A percentile compares a stretch with the other conserved stretches of the same genome.
Evolutionary conservation across 2,113 vertebrate species (phyloP).

Genomic region (Alouatta palliata): DNA sequence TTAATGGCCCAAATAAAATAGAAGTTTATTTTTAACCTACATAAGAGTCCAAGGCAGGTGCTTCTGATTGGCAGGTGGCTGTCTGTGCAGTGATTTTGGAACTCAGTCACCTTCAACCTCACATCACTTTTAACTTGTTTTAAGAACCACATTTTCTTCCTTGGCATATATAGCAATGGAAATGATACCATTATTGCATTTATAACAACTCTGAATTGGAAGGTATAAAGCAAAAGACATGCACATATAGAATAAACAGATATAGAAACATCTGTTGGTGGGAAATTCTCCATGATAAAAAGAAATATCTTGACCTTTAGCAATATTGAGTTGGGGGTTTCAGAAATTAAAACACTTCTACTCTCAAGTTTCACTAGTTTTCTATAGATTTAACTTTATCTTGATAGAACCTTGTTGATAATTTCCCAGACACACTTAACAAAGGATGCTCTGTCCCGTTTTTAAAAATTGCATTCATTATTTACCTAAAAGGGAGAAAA

Average conservation of each 20-base stretch:
- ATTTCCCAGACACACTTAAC: not conserved
- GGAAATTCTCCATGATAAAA: not conserved
- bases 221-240: not conserved
- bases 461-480: not conserved
- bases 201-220: not conserved
- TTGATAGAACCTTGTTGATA: not conserved
- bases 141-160: not conserved
- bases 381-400: not conserved
- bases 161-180: not conserved
- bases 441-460: not conserved
- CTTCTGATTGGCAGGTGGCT: not conserved
- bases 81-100: not conserved
- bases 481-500: not conserved
- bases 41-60: not conserved
- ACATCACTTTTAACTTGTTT: not conserved
- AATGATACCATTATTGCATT: not conserved
- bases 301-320: not conserved
- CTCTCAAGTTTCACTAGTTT: not conserved
- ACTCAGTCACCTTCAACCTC: not conserved
- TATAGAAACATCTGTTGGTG: not conserved
- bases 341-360: not conserved
- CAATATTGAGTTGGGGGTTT: not conserved
- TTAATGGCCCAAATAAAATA: not conserved
- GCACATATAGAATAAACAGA: not conserved
- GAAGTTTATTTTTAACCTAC: not conserved